Base-by-base conservation (phyloP, 2,888 invertebrate genomes). In the Ypsolopha sequella region DNA sequence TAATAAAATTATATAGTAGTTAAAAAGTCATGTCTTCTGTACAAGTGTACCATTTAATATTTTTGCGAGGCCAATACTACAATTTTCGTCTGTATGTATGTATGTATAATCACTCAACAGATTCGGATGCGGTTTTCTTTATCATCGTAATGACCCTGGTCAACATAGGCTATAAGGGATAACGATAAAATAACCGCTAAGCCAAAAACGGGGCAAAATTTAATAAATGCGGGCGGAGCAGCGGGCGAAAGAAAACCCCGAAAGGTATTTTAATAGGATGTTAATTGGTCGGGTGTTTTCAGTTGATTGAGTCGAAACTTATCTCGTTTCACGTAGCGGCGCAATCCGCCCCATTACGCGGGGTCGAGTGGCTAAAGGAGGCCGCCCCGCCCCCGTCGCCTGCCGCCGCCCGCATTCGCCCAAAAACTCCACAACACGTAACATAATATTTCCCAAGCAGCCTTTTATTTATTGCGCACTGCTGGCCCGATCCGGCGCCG, bases 361-460 rank as follows among this genome's bases (percentile, higher is more conserved):
- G 66, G 67, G 68, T 73, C 73, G 75, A 74, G 74, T 75, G 73
- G 70, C 64, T 71, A 66, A 71, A 70, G 73, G 66, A 63, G 57
- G 71, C 73, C 70, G 70, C 73, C 24, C 70, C 63, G 56, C 63
- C 63, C 65, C 65, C 45, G 35, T 43, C 46, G 41, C 7, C 45
- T n/a, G n/a, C n/a, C 50, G 39, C 47, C 65, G 68, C 74, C 72
- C 67, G 69, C 74, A 67, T 64, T 72, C 66, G 62, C 59, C 76
- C 74, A 77, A 80, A 80, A 79, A 76, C 74, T 72, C 68, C 73
- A 76, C 70, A 62, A 73, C 70, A 76, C 76, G 86, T 85, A 86
- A 86, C 80, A 80, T 84, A 85, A 86, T 86, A 86, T 85, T 82
- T 82, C 77, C 82, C 80, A 73, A 77, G 76, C 75, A 82, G 77